Conservation (phyloP, 23 tunicate species). For the Styela plicata region DNA sequence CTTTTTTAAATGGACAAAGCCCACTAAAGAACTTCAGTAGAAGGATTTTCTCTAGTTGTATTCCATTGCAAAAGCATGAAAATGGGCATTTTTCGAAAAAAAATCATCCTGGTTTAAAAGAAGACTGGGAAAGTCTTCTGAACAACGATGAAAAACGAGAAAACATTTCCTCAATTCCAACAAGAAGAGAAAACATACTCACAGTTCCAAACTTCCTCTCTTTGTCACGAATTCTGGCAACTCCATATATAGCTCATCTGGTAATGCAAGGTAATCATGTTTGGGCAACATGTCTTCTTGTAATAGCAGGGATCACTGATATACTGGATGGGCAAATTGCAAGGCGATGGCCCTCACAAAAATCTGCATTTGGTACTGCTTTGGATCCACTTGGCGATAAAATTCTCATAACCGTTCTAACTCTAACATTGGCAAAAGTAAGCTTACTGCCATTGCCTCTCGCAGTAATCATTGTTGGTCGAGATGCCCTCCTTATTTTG, state of each 20-base stretch:
- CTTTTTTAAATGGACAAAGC: no score
- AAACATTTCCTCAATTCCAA: slow-evolving; percentile 52
- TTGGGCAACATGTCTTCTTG: slow-evolving; percentile 38
- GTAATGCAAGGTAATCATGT: slow-evolving; percentile 30
- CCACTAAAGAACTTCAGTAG: no score
- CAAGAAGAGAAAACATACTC: slow-evolving; percentile 71
- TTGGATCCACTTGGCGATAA: slow-evolving; percentile 97
- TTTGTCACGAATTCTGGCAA: slow-evolving; percentile 34
- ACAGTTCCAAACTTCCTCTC: slow-evolving; percentile 80
- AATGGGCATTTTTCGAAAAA: neutral
- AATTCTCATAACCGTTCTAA: slow-evolving; percentile 53
- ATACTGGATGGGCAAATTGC: slow-evolving; percentile 96
- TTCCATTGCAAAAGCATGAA: neutral
- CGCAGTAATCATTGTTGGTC: slow-evolving; percentile 64
- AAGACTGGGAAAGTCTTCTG: slow-evolving; percentile 72
- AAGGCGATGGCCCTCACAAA: slow-evolving; percentile 94
- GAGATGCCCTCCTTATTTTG: slow-evolving; percentile 66
- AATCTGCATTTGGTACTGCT: slow-evolving; percentile 92
- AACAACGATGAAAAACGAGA: slow-evolving; percentile 52
- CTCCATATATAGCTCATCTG: slow-evolving; percentile 76
- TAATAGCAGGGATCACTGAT: slow-evolving; percentile 65
- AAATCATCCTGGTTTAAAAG: neutral
- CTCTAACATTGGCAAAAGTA: slow-evolving; percentile 49
- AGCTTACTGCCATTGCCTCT: slow-evolving; percentile 48
- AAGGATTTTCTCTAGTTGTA: no score